These are phyloP conservation scores for Parascotia fuliginaria DNA, from an alignment of 2,888 invertebrate species.

Conservation along the genomic window DNA sequence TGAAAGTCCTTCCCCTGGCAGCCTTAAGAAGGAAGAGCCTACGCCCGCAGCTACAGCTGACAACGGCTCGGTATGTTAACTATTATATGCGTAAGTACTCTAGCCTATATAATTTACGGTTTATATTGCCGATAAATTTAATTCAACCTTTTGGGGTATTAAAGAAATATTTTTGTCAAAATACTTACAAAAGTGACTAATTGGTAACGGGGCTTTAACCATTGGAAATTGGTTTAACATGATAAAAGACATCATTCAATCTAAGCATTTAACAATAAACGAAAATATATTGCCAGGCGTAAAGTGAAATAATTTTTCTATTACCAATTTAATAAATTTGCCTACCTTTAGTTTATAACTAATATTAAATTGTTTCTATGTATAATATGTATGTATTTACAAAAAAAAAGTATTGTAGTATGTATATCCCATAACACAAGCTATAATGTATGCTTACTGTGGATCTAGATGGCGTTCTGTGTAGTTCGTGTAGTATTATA, in stretches of 20 bases:
- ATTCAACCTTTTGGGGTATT: conserved; percentile 5
- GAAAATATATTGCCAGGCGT: too few relatives aligned
- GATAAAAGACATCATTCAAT: conserved; percentile 2
- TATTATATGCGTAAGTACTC: neutral
- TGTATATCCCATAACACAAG: too few relatives aligned
- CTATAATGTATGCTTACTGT: too few relatives aligned
- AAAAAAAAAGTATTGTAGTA: too few relatives aligned
- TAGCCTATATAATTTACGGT: neutral
- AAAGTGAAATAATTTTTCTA: too few relatives aligned
- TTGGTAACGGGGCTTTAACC: conserved; percentile 32
- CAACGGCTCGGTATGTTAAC: conserved; percentile 60
- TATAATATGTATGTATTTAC: too few relatives aligned
- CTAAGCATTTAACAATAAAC: neutral
- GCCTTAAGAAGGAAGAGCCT: conserved; percentile 53
- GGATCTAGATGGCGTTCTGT: too few relatives aligned
- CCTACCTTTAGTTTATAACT: too few relatives aligned
- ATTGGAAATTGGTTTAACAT: conserved; percentile 22
- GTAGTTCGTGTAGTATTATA: too few relatives aligned
- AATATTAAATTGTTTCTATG: too few relatives aligned
- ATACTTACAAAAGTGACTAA: conserved; percentile 42
- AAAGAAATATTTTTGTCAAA: conserved; percentile 14
- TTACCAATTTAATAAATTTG: too few relatives aligned
- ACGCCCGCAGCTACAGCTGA: conserved; percentile 43
- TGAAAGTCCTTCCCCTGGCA: conserved; percentile 55
- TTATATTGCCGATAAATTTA: neutral